Conservation (phyloP, 2,888 invertebrate genomes). For the Caenorhabditis auriculariae region DNA sequence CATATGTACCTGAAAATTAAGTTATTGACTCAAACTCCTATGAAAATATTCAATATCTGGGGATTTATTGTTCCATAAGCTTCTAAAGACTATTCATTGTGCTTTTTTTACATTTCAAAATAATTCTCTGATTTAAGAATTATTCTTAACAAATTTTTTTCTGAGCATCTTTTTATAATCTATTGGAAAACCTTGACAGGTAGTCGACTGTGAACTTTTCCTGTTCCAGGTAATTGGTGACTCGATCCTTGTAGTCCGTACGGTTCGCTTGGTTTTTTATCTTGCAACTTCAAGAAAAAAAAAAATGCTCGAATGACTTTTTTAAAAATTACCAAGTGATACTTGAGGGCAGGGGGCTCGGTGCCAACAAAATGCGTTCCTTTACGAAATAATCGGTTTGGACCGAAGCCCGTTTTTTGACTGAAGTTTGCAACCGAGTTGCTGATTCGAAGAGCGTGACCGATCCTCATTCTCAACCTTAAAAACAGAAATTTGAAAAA, state of each 20-base stretch:
- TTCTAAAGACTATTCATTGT: too few relatives aligned
- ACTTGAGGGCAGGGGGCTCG: conserved; percentile 58
- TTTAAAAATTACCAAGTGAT: conserved; percentile 46
- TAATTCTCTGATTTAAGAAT: too few relatives aligned
- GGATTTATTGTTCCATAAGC: too few relatives aligned
- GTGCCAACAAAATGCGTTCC: conserved; percentile 61
- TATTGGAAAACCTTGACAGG: conserved; percentile 29
- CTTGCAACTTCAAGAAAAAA: conserved; percentile 48
- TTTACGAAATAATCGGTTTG: conserved; percentile 55
- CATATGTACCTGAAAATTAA: conserved; percentile 46
- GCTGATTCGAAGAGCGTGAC: too few relatives aligned
- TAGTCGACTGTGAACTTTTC: conserved; percentile 49
- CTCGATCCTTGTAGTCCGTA: conserved; percentile 62
- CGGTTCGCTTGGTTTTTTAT: conserved; percentile 55
- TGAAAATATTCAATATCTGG: too few relatives aligned
- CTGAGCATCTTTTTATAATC: not conserved
- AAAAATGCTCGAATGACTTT: not conserved
- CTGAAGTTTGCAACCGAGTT: conserved; percentile 13
- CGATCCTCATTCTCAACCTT: not conserved
- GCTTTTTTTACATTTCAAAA: too few relatives aligned
- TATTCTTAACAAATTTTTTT: not conserved
- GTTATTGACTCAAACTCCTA: not conserved
- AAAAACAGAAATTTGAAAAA: not conserved
- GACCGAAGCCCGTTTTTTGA: conserved; percentile 57
- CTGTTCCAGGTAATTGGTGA: conserved; percentile 54